phyloP scores from a whole-genome alignment of 2,888 invertebrate genomes.

The Lithophane socia region DNA sequence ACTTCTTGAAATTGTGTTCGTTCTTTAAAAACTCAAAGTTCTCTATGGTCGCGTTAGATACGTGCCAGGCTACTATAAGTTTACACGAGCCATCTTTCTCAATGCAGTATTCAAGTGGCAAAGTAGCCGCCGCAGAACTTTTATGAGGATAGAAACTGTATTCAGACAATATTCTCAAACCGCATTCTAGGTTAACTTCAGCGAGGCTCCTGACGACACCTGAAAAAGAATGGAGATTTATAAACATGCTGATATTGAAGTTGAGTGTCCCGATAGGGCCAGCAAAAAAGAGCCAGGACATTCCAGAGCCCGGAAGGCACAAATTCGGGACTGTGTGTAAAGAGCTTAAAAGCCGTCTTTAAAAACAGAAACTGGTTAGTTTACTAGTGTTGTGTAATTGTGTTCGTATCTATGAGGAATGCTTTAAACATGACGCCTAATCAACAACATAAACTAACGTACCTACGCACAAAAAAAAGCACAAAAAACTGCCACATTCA shows the following conservation, averaged over 20 bases:
- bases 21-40: constrained; percentile 84
- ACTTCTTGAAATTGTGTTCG: constrained; percentile 80
- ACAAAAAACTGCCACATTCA: not conserved
- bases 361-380: not conserved
- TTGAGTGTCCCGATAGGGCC: not conserved
- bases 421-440: not conserved
- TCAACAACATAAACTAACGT: not conserved
- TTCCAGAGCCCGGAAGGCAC: not conserved
- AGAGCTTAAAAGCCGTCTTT: not conserved
- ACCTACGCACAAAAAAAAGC: not conserved
- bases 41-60: constrained; percentile 82
- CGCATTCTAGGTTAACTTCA: constrained; percentile 79
- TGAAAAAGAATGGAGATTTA: constrained; percentile 59
- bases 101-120: constrained; percentile 84
- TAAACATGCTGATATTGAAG: not conserved
- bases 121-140: constrained; percentile 59
- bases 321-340: too few species aligned
- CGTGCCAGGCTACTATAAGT: constrained; percentile 84
- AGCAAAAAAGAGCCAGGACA: not conserved
- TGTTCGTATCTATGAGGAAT: not conserved
- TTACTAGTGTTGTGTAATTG: not conserved
- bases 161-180: constrained; percentile 80
- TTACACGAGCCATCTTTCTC: constrained; percentile 81
- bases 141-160: constrained; percentile 82
- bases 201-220: constrained; percentile 79